A percentile compares a stretch with the other conserved stretches of the same genome.
These are phyloP conservation scores for Gibbula magus DNA, from an alignment of 2,888 invertebrate species.

Conservation along the genomic window DNA sequence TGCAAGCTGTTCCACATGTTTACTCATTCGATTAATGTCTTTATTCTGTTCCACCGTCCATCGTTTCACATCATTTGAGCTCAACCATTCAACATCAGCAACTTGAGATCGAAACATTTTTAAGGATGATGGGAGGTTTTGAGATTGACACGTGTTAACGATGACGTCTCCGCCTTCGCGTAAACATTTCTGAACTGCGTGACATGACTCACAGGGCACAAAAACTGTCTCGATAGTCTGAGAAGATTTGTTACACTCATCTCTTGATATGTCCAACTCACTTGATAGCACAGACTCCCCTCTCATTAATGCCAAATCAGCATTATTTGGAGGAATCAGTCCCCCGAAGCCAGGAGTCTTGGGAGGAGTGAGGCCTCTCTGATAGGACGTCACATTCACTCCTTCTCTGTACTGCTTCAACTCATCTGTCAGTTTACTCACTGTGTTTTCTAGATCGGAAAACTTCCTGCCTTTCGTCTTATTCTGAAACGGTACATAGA, in stretches of 20 bases:
- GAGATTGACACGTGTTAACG: constrained; percentile 66
- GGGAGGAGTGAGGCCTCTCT: constrained; percentile 23
- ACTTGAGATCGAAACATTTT: constrained; percentile 66
- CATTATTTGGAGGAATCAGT: constrained; percentile 52
- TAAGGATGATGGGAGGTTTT: constrained; percentile 70
- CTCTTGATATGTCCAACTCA: constrained; percentile 51
- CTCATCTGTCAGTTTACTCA: constrained; percentile 44
- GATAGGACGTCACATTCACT: neutral
- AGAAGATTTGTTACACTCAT: constrained; percentile 70
- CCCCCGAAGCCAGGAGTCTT: constrained; percentile 51
- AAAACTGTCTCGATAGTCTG: constrained; percentile 75
- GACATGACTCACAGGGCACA: constrained; percentile 74
- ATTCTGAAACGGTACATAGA: constrained; percentile 47
- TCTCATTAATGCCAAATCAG: constrained; percentile 45
- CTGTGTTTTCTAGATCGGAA: constrained; percentile 59
- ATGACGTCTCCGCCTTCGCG: constrained; percentile 66
- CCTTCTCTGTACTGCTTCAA: neutral
- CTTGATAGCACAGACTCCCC: neutral
- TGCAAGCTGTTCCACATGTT: constrained; percentile 60
- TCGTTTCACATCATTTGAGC: constrained; percentile 67
- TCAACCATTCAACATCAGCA: constrained; percentile 67
- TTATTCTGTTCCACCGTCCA: constrained; percentile 73
- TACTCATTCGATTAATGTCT: constrained; percentile 68
- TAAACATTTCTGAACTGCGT: constrained; percentile 70
- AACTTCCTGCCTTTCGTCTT: constrained; percentile 60